Base-by-base conservation (phyloP, 2,797 vertebrate genomes). In the Tenualosa thibaudeaui region DNA sequence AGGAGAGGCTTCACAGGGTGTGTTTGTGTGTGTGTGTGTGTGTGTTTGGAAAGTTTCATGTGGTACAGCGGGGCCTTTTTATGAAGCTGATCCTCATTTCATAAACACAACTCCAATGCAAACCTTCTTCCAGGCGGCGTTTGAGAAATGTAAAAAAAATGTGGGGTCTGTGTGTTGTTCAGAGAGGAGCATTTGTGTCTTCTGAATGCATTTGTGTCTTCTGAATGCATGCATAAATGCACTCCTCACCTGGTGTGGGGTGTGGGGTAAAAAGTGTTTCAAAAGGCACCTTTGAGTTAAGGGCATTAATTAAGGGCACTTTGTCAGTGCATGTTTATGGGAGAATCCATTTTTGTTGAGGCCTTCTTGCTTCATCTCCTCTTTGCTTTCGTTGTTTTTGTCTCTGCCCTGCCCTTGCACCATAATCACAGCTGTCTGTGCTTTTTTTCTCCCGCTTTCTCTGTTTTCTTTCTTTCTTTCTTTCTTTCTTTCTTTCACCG, bases 311-410 rank as follows among this genome's bases (percentile, higher is more conserved):
- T 78, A 1, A 22, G 71, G 71, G 71, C 71, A 22, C 17, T 78
- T 46, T 78, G 37, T 78, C 71, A 43, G 71, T 78, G 40, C 71
- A 75, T 75, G 40, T 75, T 75, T 75, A 43, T 75, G 68, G 68
- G 68, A 46, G 40, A 78, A 19, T 78, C 65, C 40, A n/a, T 78
- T 19, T 46, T 43, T 46, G 71, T 46, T 46, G 40, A 22, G 40
- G 40, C 71, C 9, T 19, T 7, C 37, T 19, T 46, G 2, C 17
- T 78, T 40, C 40, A 43, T 78, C 46, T 46, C 37, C 71, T 78
- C 65, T 15, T 37, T 1, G 31, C 31, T 40, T 37, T 10, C 24
- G 9, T 15, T 62, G 60, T 6, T 31, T 37, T 37, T 15, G 26
- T 37, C 26, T 71, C 26, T 15, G 26, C 17, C 12, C 65, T 31